These are phyloP conservation scores for Callinectes sapidus DNA, from an alignment of 2,888 invertebrate species.

Conservation along the genomic window DNA sequence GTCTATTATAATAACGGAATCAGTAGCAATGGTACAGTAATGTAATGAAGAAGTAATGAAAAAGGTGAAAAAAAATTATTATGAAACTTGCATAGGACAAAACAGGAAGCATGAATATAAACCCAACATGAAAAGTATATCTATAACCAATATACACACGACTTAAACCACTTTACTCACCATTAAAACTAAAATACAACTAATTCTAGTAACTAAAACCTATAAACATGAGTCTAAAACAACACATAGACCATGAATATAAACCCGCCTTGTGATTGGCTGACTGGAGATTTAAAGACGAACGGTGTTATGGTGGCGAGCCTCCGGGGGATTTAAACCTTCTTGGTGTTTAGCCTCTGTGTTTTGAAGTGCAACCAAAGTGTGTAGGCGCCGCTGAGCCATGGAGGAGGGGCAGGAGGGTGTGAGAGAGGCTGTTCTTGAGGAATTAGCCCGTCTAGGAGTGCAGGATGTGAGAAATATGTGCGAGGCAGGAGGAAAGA, in stretches of 20 bases:
- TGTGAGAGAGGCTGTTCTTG: conserved; percentile 49
- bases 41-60: neutral
- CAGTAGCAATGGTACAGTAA: neutral
- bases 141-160: neutral
- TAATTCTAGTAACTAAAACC: neutral
- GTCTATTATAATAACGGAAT: neutral
- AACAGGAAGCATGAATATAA: too few species aligned
- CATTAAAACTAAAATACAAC: neutral
- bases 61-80: too few species aligned
- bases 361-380: neutral
- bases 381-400: neutral
- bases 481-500: neutral
- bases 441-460: conserved; percentile 46
- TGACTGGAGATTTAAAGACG: neutral
- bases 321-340: neutral
- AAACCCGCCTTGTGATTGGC: neutral
- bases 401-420: conserved; percentile 56
- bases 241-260: neutral
- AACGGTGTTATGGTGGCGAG: neutral
- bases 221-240: neutral
- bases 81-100: too few species aligned
- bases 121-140: neutral
- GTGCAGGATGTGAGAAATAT: conserved; percentile 20
- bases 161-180: neutral
- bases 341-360: neutral